A percentile compares a stretch with the other conserved stretches of the same genome.
These are phyloP conservation scores for Ectemnius lituratus DNA, from an alignment of 2,888 invertebrate genomes.

Conservation along the genomic window DNA sequence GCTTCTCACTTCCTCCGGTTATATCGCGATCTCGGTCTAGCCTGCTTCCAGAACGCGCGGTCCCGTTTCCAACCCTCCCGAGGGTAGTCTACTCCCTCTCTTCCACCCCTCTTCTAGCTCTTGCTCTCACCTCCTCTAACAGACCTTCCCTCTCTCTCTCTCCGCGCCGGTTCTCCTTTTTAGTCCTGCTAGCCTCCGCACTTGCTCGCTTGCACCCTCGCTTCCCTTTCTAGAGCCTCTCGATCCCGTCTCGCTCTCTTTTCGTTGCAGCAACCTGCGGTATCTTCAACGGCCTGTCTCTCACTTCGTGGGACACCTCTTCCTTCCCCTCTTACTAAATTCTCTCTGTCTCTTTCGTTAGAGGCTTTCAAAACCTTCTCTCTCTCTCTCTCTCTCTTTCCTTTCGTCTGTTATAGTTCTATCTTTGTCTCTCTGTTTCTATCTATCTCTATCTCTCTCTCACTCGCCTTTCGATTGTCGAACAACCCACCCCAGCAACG, in stretches of 20 bases:
- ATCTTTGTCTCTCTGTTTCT: constrained; percentile 33
- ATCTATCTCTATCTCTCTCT: constrained; percentile 12
- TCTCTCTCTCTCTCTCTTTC: constrained; percentile 37
- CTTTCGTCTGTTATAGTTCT: no score
- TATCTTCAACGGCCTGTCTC: constrained; percentile 21
- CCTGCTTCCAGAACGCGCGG: no score
- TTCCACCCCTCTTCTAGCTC: constrained; percentile 3
- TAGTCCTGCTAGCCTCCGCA: background rate
- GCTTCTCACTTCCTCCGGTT: constrained; percentile 48
- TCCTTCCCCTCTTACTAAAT: background rate
- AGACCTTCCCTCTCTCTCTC: constrained; percentile 3
- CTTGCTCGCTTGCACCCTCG: constrained; percentile 9
- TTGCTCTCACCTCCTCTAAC: background rate
- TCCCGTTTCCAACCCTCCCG: constrained; percentile 13
- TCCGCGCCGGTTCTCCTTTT: background rate
- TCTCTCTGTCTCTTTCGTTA: constrained; percentile 14
- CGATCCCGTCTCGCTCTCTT: constrained; percentile 56
- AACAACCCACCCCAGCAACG: constrained; percentile 29
- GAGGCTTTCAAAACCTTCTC: constrained; percentile 23
- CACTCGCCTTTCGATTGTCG: background rate
- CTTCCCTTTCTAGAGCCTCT: constrained; percentile 26
- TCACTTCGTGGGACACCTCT: constrained; percentile 18
- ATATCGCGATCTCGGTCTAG: no score
- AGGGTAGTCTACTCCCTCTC: constrained; percentile 2
- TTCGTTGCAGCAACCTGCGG: constrained; percentile 26